A percentile compares a stretch with the other conserved stretches of the same genome.
These are phyloP conservation scores for Procambarus clarkii DNA, from an alignment of 1,140 invertebrate genomes.

Conservation along the genomic window DNA sequence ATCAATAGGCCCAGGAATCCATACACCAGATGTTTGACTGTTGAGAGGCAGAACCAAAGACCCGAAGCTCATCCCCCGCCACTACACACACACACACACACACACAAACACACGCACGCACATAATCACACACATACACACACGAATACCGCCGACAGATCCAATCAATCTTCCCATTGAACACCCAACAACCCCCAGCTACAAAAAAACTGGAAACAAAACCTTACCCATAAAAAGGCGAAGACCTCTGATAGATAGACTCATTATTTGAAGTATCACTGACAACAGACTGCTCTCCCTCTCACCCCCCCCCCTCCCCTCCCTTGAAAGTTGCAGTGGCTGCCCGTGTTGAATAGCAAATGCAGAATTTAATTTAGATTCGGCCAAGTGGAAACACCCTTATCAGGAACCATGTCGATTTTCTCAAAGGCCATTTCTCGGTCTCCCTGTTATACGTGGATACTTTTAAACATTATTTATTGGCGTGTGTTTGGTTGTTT, in stretches of 20 bases:
- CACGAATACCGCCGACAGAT: not conserved
- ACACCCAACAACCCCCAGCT: not conserved
- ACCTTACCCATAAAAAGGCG: not conserved
- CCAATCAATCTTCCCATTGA: constrained; percentile 40
- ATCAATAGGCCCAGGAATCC: too few relatives aligned
- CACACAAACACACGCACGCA: too few relatives aligned
- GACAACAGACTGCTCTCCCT: constrained; percentile 22
- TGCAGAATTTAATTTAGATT: constrained; percentile 70
- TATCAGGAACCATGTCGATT: constrained; percentile 61
- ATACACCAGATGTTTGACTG: too few relatives aligned
- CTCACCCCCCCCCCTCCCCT: not conserved
- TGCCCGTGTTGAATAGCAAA: constrained; percentile 61
- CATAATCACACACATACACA: too few relatives aligned
- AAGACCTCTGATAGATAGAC: constrained; percentile 55
- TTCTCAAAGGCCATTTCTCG: constrained; percentile 55
- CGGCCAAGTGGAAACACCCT: constrained; percentile 65
- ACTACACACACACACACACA: not conserved
- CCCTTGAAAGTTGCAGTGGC: constrained; percentile 16
- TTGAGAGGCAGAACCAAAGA: too few relatives aligned
- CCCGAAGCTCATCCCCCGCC: too few relatives aligned
- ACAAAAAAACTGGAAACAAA: not conserved
- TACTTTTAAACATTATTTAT: constrained; percentile 34
- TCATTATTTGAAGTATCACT: constrained; percentile 64
- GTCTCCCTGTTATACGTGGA: constrained; percentile 23
- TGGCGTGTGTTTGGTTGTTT: not conserved